Conservation (phyloP, 2,888 invertebrate species). For the Xanthia togata region DNA sequence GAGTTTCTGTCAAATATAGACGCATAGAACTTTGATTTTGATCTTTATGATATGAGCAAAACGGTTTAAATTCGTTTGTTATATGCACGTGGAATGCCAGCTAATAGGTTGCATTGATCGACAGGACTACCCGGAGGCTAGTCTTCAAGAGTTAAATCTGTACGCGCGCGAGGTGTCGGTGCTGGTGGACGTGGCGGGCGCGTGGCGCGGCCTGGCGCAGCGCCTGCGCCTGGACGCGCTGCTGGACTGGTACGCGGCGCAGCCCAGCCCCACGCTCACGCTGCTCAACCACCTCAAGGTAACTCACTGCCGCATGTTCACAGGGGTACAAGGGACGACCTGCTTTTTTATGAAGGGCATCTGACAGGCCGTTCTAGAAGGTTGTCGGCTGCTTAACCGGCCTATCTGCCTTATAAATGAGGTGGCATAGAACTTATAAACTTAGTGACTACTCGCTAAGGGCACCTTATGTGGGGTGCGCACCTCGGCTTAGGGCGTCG, state of each 20-base stretch:
- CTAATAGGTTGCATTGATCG: slow-evolving; percentile 4
- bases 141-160: slow-evolving; percentile 65
- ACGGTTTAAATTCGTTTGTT: background rate
- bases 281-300: slow-evolving; percentile 91
- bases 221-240: slow-evolving; percentile 88
- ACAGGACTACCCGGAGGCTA: slow-evolving; percentile 55
- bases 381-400: background rate
- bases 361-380: too few species aligned
- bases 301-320: background rate
- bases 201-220: slow-evolving; percentile 91
- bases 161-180: slow-evolving; percentile 85
- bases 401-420: background rate
- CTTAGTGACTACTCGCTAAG: background rate
- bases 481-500: too few species aligned
- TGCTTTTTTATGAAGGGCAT: background rate
- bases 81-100: background rate
- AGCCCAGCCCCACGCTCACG: slow-evolving; percentile 88
- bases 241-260: slow-evolving; percentile 84
- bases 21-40: background rate
- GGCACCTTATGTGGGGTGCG: background rate
- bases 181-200: slow-evolving; percentile 89
- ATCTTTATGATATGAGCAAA: background rate
- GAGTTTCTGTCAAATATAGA: background rate
- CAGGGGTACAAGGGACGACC: background rate
- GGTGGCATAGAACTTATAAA: background rate